Base-by-base conservation (phyloP, 1,140 invertebrate species). In the Augochlora pura region DNA sequence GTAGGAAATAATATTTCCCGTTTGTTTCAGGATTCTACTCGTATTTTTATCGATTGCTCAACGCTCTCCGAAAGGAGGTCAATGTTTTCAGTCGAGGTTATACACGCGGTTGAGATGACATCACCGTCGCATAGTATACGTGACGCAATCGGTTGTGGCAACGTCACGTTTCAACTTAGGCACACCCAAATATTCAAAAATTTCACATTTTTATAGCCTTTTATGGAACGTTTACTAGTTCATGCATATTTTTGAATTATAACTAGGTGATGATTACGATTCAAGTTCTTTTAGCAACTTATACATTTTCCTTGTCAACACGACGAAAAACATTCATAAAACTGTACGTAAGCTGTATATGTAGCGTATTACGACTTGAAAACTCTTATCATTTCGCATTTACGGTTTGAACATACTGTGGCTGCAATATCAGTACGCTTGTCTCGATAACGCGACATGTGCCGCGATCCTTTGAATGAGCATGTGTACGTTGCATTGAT, bases 31-130 rank as follows among this genome's bases (percentile, higher is more conserved):
- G 60, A 49, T 64, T 72, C 52, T 78, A 54, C n/a, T 12, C 49
- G 49, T 72, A 78, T 64, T 72, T 78, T 78, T 78, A 78, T 78
- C 76, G 76, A 78, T 78, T 78, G 76, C 76, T 78, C 68, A 74
- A 79, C 71, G 25, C 54, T 69, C n/a, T 10, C 18, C n/a, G 68
- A 42, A 75, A 84, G 70, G 71, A 83, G 87, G 87, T 88, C 87
- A 88, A 92, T 90, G 88, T 91, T 91, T 91, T 92, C 76, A 82
- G 83, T 81, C 88, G 86, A 90, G 89, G 66, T 80, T 86, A 81
- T 90, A 86, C 62, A 27, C 21, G 60, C 68, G 27, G n/a, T 71
- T 12, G 32, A 52, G 73, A 82, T 90, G 91, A 90, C 88, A 91
- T 90, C 91, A 91, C 86, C 89, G 78, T 67, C 85, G 82, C 74